A percentile compares a stretch with the other conserved stretches of the same genome.
Conservation (phyloP, 2,797 vertebrate species). For the Fundulus diaphanus region DNA sequence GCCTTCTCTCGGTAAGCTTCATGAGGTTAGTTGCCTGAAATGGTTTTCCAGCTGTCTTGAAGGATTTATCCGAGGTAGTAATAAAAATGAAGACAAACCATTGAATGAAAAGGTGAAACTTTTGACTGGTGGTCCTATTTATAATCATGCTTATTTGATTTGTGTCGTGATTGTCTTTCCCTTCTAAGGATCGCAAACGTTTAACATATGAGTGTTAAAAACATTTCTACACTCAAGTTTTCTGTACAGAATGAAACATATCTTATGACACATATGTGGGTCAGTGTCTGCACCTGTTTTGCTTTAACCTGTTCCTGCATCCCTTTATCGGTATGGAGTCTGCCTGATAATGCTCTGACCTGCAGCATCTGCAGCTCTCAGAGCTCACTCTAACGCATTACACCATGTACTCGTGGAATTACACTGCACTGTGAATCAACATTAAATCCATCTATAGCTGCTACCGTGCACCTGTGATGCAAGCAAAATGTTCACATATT, state of each 20-base stretch:
- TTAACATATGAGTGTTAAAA: neutral
- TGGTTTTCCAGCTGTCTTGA: no score
- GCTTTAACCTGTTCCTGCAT: neutral
- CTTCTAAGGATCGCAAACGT: neutral
- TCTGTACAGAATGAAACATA: neutral
- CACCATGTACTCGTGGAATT: neutral
- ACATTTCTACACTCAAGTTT: neutral
- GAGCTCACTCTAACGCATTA: neutral
- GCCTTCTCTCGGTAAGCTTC: no score
- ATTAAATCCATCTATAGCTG: constrained; percentile 1
- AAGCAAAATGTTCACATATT: neutral
- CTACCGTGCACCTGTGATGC: neutral
- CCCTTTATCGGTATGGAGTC: neutral
- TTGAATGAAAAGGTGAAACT: no score
- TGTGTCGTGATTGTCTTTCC: neutral
- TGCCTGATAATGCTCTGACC: neutral
- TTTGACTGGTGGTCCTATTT: no score
- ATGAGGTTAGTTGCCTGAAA: no score
- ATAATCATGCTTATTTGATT: neutral
- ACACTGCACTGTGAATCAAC: neutral
- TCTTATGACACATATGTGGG: neutral
- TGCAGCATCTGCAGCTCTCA: neutral
- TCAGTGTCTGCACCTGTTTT: neutral
- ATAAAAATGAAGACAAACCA: no score
- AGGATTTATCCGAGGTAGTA: no score